Evolutionary conservation across 2,113 vertebrate species (phyloP).

Genomic region (Riparia riparia): DNA sequence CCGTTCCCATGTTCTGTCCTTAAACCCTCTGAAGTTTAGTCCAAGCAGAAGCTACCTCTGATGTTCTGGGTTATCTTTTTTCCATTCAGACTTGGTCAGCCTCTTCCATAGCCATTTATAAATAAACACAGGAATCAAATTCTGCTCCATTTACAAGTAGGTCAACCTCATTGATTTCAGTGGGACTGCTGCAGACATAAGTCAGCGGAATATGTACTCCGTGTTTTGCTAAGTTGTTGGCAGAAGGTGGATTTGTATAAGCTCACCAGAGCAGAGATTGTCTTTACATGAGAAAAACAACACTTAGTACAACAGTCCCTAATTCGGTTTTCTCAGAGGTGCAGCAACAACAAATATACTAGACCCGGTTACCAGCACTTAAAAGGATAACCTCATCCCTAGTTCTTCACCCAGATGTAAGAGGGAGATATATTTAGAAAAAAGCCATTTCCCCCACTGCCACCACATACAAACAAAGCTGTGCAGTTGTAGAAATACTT

Average conservation of each 20-base stretch:
- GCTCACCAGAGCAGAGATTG: conserved; percentile 17
- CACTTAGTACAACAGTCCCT: neutral
- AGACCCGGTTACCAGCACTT: neutral
- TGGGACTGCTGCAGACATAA: conserved; percentile 39
- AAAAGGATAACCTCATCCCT: conserved; percentile 28
- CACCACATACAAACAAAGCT: conserved; percentile 46
- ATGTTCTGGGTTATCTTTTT: conserved; percentile 28
- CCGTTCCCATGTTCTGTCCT: conserved; percentile 35
- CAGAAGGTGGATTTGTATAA: conserved; percentile 27
- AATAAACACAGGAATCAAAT: conserved; percentile 48
- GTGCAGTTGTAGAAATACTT: conserved; percentile 36
- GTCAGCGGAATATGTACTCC: conserved; percentile 47
- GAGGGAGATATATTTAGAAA: conserved; percentile 44
- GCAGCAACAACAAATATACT: neutral
- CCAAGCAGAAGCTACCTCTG: conserved; percentile 33
- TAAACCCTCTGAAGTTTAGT: neutral
- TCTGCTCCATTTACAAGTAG: neutral
- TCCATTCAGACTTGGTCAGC: neutral
- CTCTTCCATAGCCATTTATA: neutral
- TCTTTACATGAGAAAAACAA: conserved; percentile 28
- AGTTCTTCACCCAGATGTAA: conserved; percentile 25
- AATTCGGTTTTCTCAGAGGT: neutral
- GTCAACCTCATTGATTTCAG: conserved; percentile 16
- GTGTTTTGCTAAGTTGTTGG: conserved; percentile 57
- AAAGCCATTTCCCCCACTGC: conserved; percentile 30